Evolutionary conservation across 2,888 invertebrate genomes (phyloP).

Genomic region (Cenopis cana): DNA sequence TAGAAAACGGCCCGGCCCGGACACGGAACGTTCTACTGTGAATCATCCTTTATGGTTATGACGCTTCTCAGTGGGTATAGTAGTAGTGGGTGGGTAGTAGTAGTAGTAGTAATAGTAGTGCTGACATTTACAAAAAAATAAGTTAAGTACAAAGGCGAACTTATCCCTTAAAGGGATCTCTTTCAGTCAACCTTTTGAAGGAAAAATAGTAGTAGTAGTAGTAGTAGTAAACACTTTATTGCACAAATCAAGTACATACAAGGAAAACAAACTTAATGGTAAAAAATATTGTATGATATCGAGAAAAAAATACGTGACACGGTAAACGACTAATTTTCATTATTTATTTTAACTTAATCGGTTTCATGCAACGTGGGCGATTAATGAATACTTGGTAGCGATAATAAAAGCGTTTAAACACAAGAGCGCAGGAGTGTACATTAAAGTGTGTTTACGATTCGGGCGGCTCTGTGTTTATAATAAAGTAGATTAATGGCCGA

Average conservation of each 20-base stretch:
- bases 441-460: conserved; percentile 78
- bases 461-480: conserved; percentile 77
- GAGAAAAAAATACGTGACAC: conserved; percentile 2
- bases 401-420: conserved; percentile 60
- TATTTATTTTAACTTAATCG: conserved; percentile 31
- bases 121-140: no score
- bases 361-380: conserved; percentile 28
- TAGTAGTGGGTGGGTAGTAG: no score
- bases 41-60: no score
- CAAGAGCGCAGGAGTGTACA: conserved; percentile 59
- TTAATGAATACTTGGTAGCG: conserved; percentile 45
- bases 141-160: no score
- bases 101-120: no score
- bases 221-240: no score
- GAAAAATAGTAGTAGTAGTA: no score
- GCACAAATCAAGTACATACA: no score
- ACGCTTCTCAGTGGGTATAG: conserved; percentile 2
- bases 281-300: conserved; percentile 13
- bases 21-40: no score
- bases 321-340: conserved; percentile 8
- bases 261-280: no score
- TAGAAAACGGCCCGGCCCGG: no score
- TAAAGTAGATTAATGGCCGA: conserved; percentile 77
- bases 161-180: no score
- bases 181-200: conserved; percentile 22